These are phyloP conservation scores for Equus przewalskii DNA, from an alignment of 2,113 vertebrate species.

Conservation along the genomic window DNA sequence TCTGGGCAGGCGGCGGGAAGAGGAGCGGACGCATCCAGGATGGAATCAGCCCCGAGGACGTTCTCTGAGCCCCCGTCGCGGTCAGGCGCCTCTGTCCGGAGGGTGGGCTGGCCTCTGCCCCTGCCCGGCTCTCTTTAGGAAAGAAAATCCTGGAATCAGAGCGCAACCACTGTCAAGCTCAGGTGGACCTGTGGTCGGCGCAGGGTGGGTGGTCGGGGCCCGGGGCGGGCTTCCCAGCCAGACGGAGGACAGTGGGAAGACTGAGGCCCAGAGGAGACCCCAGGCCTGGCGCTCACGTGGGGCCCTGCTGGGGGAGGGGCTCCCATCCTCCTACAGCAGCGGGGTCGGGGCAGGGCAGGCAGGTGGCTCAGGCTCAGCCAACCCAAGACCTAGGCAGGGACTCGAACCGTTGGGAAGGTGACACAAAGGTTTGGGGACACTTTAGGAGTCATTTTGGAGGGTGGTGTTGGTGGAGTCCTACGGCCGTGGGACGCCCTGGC, in stretches of 20 bases:
- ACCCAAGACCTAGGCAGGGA: neutral
- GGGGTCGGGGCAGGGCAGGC: neutral
- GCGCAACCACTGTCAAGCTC: no score
- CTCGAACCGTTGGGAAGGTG: neutral
- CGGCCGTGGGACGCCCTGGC: neutral
- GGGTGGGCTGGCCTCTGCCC: neutral
- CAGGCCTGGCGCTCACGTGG: rapidly evolving
- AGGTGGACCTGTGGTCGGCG: neutral
- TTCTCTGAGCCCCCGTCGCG: neutral
- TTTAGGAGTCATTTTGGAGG: neutral
- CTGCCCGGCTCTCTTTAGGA: neutral
- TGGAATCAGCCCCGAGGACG: rapidly evolving
- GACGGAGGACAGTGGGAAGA: neutral
- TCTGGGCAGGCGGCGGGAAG: rapidly evolving
- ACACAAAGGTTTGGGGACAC: rapidly evolving
- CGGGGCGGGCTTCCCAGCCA: no score
- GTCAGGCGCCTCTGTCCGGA: neutral
- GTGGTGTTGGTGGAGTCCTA: neutral
- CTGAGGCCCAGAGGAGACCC: rapidly evolving
- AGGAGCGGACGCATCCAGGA: neutral
- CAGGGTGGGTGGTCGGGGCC: rapidly evolving
- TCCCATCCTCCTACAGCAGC: neutral
- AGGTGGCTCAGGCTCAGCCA: neutral
- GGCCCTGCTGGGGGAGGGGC: neutral
- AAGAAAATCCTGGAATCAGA: neutral